phyloP scores from a whole-genome alignment of 2,113 vertebrate species.

The Stigmatopora argus region DNA sequence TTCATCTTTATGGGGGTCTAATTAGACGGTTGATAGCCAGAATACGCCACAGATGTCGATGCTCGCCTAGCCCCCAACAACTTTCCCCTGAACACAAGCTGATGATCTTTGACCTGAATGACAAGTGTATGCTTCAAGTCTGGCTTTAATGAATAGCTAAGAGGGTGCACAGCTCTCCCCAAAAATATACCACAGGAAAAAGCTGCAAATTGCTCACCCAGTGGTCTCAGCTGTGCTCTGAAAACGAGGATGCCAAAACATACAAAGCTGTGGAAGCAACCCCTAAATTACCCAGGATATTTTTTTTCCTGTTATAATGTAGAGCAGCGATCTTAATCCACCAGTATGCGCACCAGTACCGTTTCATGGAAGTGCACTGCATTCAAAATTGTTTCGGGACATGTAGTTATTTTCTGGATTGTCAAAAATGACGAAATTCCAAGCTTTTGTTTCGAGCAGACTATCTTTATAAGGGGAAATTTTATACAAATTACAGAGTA shows the following conservation, averaged over 20 bases:
- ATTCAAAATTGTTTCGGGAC: too few relatives aligned
- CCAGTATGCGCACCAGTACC: not conserved
- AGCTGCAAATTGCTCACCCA: not conserved
- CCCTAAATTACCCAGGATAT: conserved; percentile 31
- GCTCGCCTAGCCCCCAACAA: conserved; percentile 2
- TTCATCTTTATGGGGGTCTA: not conserved
- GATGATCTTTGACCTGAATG: conserved; percentile 20
- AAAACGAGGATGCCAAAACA: conserved; percentile 12
- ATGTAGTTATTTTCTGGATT: too few relatives aligned
- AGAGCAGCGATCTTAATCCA: not conserved
- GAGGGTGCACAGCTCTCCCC: conserved; percentile 27
- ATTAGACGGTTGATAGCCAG: conserved; percentile 1
- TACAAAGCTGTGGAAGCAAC: conserved; percentile 21
- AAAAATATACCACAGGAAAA: conserved; percentile 1
- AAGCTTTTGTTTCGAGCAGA: too few relatives aligned
- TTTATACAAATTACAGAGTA: too few relatives aligned
- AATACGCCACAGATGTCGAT: not conserved
- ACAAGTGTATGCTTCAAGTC: not conserved
- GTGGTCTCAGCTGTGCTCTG: not conserved
- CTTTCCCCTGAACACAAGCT: conserved; percentile 9
- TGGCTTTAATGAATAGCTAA: conserved; percentile 25
- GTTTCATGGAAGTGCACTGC: too few relatives aligned
- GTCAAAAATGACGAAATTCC: too few relatives aligned
- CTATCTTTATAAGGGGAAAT: too few relatives aligned
- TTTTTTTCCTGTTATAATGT: conserved; percentile 12